Evolutionary conservation across 2,888 invertebrate species (phyloP).

Genomic region (Xanthia icteritia): DNA sequence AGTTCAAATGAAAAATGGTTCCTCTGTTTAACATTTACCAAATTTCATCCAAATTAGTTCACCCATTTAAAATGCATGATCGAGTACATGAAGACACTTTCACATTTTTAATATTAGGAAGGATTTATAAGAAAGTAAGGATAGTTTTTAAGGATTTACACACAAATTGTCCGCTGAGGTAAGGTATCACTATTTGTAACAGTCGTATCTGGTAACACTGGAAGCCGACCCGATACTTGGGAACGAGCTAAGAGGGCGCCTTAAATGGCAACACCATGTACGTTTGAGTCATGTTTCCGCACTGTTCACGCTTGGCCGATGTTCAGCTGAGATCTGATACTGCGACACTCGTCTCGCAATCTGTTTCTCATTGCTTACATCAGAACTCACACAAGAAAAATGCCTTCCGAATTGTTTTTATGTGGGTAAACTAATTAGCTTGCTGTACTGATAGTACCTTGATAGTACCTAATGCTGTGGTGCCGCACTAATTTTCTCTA

Average conservation of each 20-base stretch:
- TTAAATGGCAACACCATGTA: conserved; percentile 29
- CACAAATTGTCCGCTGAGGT: neutral
- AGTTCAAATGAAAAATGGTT: neutral
- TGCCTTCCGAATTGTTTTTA: neutral
- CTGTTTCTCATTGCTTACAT: neutral
- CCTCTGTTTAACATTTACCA: neutral
- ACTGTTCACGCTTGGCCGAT: conserved; percentile 31
- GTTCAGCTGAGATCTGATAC: conserved; percentile 34
- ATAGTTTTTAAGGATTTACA: neutral
- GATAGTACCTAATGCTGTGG: neutral
- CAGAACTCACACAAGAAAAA: neutral
- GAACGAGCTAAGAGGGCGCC: conserved; percentile 5
- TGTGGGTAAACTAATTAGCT: neutral
- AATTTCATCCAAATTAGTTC: neutral
- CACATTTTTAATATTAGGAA: neutral
- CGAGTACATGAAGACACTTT: neutral
- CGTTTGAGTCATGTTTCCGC: conserved; percentile 42
- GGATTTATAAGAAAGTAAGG: neutral
- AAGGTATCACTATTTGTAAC: conserved; percentile 1
- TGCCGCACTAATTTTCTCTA: neutral
- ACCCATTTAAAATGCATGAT: neutral
- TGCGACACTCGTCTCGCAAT: conserved; percentile 16
- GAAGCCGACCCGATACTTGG: conserved; percentile 15
- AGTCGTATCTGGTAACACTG: conserved; percentile 15
- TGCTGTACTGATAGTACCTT: neutral